Percentiles rank a stretch among this genome's conserved stretches.
Conservation (phyloP, 2,113 vertebrate species). For the Gymnogyps californianus region DNA sequence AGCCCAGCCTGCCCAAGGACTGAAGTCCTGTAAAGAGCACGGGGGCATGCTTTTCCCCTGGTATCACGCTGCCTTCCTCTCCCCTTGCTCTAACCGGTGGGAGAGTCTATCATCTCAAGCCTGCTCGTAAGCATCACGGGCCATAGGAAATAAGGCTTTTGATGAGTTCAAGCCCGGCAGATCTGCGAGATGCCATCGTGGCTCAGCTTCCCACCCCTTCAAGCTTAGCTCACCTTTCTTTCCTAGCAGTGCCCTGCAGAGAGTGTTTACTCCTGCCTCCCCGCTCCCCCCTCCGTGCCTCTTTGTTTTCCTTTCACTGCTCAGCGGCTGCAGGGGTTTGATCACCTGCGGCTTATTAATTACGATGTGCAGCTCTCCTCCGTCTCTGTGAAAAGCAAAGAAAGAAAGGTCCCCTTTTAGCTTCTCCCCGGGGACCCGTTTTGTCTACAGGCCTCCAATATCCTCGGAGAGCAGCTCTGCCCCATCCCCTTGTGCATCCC, state of each 20-base stretch:
- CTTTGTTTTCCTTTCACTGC: not conserved
- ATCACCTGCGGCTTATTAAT: constrained; percentile 12
- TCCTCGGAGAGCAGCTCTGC: not conserved
- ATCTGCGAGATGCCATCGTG: not conserved
- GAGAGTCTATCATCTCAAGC: not conserved
- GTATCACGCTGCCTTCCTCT: not conserved
- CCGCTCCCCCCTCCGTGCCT: fast-evolving
- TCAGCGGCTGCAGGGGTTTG: not conserved
- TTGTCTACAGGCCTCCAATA: not conserved
- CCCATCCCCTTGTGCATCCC: not conserved
- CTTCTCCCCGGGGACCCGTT: not conserved
- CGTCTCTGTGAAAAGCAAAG: not conserved
- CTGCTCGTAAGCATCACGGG: fast-evolving
- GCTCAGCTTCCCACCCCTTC: not conserved
- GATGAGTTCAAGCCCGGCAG: not conserved
- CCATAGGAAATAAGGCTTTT: fast-evolving
- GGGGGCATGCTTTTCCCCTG: not conserved
- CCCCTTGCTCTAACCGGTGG: not conserved
- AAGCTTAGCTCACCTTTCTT: not conserved
- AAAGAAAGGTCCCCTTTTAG: not conserved
- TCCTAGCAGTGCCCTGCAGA: not conserved
- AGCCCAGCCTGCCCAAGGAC: not conserved
- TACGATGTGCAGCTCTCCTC: not conserved
- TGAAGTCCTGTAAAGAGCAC: not conserved
- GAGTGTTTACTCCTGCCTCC: not conserved